Conservation (phyloP, 2,797 vertebrate genomes). For the Enteromius thamalakanensis region DNA sequence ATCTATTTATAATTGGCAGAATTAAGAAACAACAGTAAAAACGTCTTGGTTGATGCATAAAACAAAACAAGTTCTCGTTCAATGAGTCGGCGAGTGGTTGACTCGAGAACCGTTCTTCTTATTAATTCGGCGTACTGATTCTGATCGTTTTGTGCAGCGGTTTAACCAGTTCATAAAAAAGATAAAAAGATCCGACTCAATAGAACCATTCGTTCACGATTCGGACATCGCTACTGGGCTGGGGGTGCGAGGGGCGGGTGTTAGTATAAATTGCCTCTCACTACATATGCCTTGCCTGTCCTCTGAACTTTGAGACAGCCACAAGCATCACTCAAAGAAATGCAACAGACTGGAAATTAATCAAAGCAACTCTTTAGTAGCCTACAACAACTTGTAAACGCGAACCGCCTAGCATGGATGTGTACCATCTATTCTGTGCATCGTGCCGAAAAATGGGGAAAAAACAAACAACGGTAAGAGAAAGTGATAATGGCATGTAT, state of each 20-base stretch:
- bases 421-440: conserved; percentile 54
- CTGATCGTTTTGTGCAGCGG: not conserved
- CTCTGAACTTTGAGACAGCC: conserved; percentile 78
- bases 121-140: not conserved
- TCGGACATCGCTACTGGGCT: conserved; percentile 30
- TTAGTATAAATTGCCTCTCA: conserved; percentile 74
- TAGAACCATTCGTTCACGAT: conserved; percentile 15
- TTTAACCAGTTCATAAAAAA: conserved; percentile 4
- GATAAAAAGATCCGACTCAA: conserved; percentile 13
- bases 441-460: conserved; percentile 69
- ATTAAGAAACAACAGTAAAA: not conserved
- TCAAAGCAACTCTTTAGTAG: conserved; percentile 30
- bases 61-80: not conserved
- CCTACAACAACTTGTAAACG: not conserved
- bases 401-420: conserved; percentile 33
- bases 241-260: conserved; percentile 70
- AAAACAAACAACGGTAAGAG: conserved; percentile 73
- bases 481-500: not conserved
- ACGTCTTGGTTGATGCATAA: not conserved
- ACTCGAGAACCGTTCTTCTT: not conserved
- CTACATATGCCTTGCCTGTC: conserved; percentile 73
- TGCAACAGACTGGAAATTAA: conserved; percentile 65
- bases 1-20: not conserved
- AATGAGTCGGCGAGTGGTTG: not conserved
- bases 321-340: conserved; percentile 65